phyloP scores from a whole-genome alignment of 1,140 invertebrate species.

The Orussus abietinus region DNA sequence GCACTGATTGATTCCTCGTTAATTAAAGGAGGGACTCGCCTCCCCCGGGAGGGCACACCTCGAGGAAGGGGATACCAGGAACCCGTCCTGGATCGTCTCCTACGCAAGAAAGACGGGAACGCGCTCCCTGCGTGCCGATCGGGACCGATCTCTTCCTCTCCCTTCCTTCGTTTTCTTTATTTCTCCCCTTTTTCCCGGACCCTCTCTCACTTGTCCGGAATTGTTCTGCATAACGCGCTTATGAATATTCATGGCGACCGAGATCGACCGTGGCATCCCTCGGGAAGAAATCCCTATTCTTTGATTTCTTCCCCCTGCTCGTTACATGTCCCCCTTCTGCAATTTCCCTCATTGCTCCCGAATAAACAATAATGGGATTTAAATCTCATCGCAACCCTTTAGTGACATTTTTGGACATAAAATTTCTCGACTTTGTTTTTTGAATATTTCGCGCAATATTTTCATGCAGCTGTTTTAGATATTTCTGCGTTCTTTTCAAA shows the following conservation, averaged over 20 bases:
- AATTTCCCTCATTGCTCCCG: no score
- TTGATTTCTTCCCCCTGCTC: slow-evolving; percentile 24
- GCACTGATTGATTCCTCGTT: slow-evolving; percentile 44
- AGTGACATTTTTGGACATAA: no score
- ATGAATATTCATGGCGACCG: slow-evolving; percentile 42
- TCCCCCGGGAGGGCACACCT: slow-evolving; percentile 18
- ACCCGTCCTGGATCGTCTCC: slow-evolving; percentile 25
- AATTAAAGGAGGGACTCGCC: slow-evolving; percentile 38
- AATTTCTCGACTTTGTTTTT: no score
- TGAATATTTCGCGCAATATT: no score
- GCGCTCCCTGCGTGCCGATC: slow-evolving; percentile 30
- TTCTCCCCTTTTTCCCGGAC: not conserved
- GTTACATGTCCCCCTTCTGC: no score
- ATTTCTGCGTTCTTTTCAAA: no score
- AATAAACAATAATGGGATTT: no score
- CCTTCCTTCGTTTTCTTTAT: no score
- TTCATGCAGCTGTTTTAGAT: no score
- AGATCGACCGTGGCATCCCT: slow-evolving; percentile 19
- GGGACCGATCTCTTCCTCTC: slow-evolving; percentile 9
- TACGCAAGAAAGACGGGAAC: slow-evolving; percentile 37
- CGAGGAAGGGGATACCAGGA: slow-evolving; percentile 30
- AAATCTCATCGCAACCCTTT: no score
- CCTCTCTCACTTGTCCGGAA: slow-evolving; percentile 8
- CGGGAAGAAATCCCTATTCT: slow-evolving; percentile 32
- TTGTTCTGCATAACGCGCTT: slow-evolving; percentile 34